A percentile compares a stretch with the other conserved stretches of the same genome.
These are phyloP conservation scores for Homarus americanus DNA, from an alignment of 1,140 invertebrate genomes.

Conservation along the genomic window DNA sequence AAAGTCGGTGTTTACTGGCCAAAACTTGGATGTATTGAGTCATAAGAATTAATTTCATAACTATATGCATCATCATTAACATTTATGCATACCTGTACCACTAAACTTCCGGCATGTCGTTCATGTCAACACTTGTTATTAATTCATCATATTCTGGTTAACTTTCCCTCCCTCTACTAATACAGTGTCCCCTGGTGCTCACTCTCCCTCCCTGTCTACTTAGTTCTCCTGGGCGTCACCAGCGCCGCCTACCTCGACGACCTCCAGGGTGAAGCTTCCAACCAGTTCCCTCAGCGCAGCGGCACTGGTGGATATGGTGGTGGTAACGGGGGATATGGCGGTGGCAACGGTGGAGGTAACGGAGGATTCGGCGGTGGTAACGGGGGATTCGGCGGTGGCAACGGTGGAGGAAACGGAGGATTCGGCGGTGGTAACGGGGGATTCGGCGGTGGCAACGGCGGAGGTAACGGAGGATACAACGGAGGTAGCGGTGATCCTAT, in stretches of 20 bases:
- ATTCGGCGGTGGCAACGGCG: not conserved
- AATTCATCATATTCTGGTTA: too few relatives aligned
- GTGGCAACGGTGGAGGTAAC: not conserved
- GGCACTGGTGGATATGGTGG: not conserved
- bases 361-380: not conserved
- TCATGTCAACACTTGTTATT: too few relatives aligned
- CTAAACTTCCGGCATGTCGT: too few relatives aligned
- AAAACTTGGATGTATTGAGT: too few relatives aligned
- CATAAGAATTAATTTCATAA: too few relatives aligned
- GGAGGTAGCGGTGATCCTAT: slow-evolving; percentile 12
- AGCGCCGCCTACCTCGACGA: slow-evolving; percentile 13
- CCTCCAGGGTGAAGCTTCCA: not conserved
- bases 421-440: not conserved
- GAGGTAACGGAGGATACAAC: slow-evolving; percentile 18
- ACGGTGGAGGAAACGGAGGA: not conserved
- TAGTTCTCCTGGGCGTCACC: slow-evolving; percentile 3
- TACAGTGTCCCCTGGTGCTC: too few relatives aligned
- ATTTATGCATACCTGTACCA: too few relatives aligned
- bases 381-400: slow-evolving; percentile 18
- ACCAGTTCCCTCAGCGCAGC: not conserved
- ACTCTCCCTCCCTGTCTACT: not conserved
- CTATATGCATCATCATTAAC: too few relatives aligned
- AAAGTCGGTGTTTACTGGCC: too few relatives aligned
- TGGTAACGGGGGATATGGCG: not conserved
- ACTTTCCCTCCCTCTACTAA: too few relatives aligned